A percentile compares a stretch with the other conserved stretches of the same genome.
These are phyloP conservation scores for Drosophila longiperda DNA, from an alignment of 2,888 invertebrate genomes.

Conservation along the genomic window DNA sequence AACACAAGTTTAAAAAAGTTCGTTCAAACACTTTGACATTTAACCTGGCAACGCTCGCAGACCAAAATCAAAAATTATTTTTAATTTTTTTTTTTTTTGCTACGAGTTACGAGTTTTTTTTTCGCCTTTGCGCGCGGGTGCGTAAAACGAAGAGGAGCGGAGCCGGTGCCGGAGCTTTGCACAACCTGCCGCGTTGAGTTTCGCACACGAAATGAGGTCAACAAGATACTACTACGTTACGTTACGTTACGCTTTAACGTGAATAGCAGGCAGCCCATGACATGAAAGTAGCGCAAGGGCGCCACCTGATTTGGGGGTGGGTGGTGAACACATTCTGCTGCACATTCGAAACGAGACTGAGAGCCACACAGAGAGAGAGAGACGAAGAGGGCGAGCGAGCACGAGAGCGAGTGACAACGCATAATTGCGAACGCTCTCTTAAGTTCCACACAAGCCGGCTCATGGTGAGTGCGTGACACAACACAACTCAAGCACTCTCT, in stretches of 20 bases:
- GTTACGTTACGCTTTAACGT: constrained; percentile 43
- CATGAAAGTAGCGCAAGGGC: constrained; percentile 79
- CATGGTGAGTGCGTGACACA: constrained; percentile 38
- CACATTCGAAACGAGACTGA: constrained; percentile 33
- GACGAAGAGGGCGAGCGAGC: background rate
- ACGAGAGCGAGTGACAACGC: background rate
- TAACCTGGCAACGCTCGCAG: constrained; percentile 39
- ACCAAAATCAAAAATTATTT: constrained; percentile 16
- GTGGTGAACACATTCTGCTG: constrained; percentile 38
- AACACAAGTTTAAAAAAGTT: constrained; percentile 43
- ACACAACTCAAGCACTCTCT: constrained; percentile 16
- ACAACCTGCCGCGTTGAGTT: constrained; percentile 82
- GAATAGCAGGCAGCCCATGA: constrained; percentile 28
- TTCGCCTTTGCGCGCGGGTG: constrained; percentile 5
- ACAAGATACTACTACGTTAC: constrained; percentile 75
- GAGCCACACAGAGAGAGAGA: constrained; percentile 17
- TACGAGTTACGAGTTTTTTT: constrained; percentile 1
- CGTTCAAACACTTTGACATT: constrained; percentile 66
- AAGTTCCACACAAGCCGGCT: constrained; percentile 63
- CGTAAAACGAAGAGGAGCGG: background rate
- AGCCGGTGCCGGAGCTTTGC: constrained; percentile 51
- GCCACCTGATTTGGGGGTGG: constrained; percentile 72
- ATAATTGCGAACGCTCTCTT: constrained; percentile 37
- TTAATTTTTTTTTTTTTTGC: background rate
- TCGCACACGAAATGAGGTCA: constrained; percentile 84